These are phyloP conservation scores for Glaucopsyche alexis DNA, from an alignment of 2,888 invertebrate species.

Conservation along the genomic window DNA sequence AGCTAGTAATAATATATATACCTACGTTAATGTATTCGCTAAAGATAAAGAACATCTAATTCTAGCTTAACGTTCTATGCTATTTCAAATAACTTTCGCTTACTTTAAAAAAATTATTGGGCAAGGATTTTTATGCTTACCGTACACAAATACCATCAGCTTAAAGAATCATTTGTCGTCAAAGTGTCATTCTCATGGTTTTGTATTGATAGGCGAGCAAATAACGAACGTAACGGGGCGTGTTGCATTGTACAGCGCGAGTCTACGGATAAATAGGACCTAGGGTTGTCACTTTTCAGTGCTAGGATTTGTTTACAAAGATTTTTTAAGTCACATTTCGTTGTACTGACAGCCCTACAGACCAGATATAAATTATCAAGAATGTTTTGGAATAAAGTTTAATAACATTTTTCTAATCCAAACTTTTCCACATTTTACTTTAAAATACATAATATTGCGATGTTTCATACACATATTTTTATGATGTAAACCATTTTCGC, in stretches of 20 bases:
- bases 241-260: constrained; percentile 5
- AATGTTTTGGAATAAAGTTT: too few relatives aligned
- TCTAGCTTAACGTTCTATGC: not conserved
- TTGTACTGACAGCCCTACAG: not conserved
- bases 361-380: too few relatives aligned
- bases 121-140: not conserved
- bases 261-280: not conserved
- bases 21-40: too few relatives aligned
- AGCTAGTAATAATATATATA: too few relatives aligned
- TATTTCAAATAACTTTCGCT: too few relatives aligned
- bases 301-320: not conserved
- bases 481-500: too few relatives aligned
- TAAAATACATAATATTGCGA: too few relatives aligned
- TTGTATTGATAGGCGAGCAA: constrained; percentile 28
- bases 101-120: not conserved
- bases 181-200: constrained; percentile 47
- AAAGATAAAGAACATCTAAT: too few relatives aligned
- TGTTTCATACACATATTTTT: too few relatives aligned
- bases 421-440: too few relatives aligned
- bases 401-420: too few relatives aligned
- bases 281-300: not conserved
- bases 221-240: constrained; percentile 25
- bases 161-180: constrained; percentile 47
- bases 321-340: not conserved
- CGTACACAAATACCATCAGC: constrained; percentile 35